phyloP scores from a whole-genome alignment of 2,797 vertebrate species.

The Bufotes viridis region DNA sequence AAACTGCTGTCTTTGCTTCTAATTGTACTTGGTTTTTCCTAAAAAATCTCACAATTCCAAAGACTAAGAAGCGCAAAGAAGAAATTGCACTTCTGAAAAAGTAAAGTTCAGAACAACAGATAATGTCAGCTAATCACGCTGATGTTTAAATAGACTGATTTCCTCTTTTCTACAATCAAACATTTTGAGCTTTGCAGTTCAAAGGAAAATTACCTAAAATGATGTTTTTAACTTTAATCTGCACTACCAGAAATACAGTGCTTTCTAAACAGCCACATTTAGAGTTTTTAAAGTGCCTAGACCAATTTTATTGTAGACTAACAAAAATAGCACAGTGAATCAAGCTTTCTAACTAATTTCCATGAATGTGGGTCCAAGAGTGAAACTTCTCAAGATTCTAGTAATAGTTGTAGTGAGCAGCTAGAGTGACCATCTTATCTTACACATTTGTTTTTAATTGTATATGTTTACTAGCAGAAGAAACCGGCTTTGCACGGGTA shows the following conservation, averaged over 20 bases:
- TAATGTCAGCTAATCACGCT: conserved; percentile 29
- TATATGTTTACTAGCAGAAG: too few relatives aligned
- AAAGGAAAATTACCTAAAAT: conserved; percentile 41
- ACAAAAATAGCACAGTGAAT: neutral
- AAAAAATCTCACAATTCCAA: conserved; percentile 15
- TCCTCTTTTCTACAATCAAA: conserved; percentile 38
- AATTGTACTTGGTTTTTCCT: conserved; percentile 17
- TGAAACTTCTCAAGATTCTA: too few relatives aligned
- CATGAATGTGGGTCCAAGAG: neutral
- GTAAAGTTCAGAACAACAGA: conserved; percentile 10
- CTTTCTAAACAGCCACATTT: neutral
- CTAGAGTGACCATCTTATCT: too few relatives aligned
- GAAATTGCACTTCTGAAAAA: conserved; percentile 36
- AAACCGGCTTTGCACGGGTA: too few relatives aligned
- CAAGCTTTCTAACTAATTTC: neutral
- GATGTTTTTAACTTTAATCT: conserved; percentile 41
- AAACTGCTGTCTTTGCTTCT: conserved; percentile 13
- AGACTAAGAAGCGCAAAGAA: conserved; percentile 6
- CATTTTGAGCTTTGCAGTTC: conserved; percentile 34
- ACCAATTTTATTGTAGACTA: neutral
- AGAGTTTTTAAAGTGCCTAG: neutral
- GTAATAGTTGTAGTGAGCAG: too few relatives aligned
- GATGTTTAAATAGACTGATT: conserved; percentile 31
- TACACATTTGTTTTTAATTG: too few relatives aligned
- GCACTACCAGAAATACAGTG: conserved; percentile 3